Percentiles rank a stretch among this genome's conserved stretches.
Evolutionary conservation across 2,113 vertebrate genomes (phyloP).

Genomic region (Ranitomeya variabilis): DNA sequence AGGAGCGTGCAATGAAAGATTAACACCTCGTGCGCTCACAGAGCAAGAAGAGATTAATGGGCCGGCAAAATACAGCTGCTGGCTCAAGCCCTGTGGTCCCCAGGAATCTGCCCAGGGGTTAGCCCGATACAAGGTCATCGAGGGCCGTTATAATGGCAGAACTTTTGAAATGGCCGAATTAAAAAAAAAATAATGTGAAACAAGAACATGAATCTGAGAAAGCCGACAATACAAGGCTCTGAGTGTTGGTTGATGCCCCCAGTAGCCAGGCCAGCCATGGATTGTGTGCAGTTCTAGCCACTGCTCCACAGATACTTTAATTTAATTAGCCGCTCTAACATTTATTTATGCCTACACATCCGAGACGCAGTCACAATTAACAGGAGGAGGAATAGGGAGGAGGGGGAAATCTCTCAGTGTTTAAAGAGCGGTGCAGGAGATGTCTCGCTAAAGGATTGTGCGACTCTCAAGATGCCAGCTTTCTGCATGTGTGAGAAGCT

Average conservation of each 20-base stretch:
- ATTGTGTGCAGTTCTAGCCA: constrained; percentile 12
- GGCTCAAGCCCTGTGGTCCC: too few relatives aligned
- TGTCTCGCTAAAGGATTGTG: constrained; percentile 74
- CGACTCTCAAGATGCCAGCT: constrained; percentile 73
- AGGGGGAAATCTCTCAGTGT: constrained; percentile 30
- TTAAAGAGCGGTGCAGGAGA: constrained; percentile 66
- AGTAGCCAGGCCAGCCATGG: not conserved
- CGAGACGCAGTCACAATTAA: constrained; percentile 66
- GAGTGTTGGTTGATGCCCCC: not conserved
- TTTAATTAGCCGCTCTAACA: constrained; percentile 68
- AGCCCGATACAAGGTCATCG: too few relatives aligned
- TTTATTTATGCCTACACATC: constrained; percentile 73
- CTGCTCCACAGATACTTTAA: constrained; percentile 60
- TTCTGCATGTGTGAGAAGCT: constrained; percentile 71
- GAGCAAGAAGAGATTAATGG: too few relatives aligned
- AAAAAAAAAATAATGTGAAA: not conserved
- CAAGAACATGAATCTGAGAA: not conserved
- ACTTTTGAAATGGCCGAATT: not conserved
- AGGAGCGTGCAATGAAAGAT: too few relatives aligned
- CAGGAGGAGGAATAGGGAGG: constrained; percentile 46
- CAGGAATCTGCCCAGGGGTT: too few relatives aligned
- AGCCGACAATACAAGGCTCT: not conserved
- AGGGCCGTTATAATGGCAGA: too few relatives aligned
- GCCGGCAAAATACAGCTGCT: too few relatives aligned
- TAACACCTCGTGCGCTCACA: too few relatives aligned